Base-by-base conservation (phyloP, 2,113 vertebrate genomes). In the Rhabdomys dilectus region DNA sequence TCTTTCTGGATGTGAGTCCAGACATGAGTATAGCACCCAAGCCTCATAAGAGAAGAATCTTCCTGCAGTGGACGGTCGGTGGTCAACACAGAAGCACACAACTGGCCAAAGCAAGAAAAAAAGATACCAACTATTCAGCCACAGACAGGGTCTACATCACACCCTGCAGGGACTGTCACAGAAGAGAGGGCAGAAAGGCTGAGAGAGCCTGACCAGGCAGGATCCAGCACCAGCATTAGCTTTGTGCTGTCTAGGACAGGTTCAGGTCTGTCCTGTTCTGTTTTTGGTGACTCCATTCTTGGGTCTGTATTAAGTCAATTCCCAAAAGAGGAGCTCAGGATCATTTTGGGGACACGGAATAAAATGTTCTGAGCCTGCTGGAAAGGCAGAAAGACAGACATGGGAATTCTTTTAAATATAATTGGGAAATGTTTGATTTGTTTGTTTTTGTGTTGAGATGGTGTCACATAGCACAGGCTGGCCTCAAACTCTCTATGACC, bases 301-400 rank as follows among this genome's bases (percentile, higher is more conserved):
- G 75, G 53, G 76, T 89, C 85, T 15, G 11, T 82, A n/a, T 80
- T 78, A 85, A 91, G 84, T 84, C 91, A 93, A 81, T 42, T 76
- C 64, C 78, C 21, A 26, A 96, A 96, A 94, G 80, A 60, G n/a
- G 64, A 91, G 76, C 48, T 62, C 45, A 70, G 78, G 80, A 76
- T 58, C 78, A 76, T 21, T 85, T 62, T 39, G 80, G 78, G 24
- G 39, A 87, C 86, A 62, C 51, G 62, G 76, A 88, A 88, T 86
- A 88, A 64, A 90, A 85, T 77, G 80, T 88, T 70, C 81, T 62
- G 19, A 45, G 16, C 42, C 42, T 16, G 64, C 77, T 80, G 17
- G 53, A 90, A 77, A 91, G 95, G 8, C 7, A 15, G 3, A 75
- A 76, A 42, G 77, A 80, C 29, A 86, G 29, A 64, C 26, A 6